Evolutionary conservation across 2,888 invertebrate species (phyloP).

Genomic region (Biston stratarius): DNA sequence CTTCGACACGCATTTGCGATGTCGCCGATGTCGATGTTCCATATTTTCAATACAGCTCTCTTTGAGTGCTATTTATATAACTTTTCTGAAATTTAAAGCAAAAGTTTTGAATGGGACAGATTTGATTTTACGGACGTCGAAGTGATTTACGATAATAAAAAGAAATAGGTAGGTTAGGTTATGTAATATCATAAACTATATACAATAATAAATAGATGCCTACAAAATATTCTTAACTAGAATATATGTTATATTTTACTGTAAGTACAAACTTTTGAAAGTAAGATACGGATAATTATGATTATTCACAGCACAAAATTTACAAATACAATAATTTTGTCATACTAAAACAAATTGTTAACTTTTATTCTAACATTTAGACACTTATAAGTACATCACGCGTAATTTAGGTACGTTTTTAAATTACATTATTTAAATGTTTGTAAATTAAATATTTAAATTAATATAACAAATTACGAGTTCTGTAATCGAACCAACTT

Average conservation of each 20-base stretch:
- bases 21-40: constrained; percentile 60
- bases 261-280: neutral
- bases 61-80: constrained; percentile 66
- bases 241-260: neutral
- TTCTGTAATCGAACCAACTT: neutral
- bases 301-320: too few species aligned
- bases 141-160: constrained; percentile 55
- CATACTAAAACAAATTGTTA: too few species aligned
- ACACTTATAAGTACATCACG: too few species aligned
- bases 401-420: too few species aligned
- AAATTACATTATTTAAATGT: too few species aligned
- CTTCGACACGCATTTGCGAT: constrained; percentile 54
- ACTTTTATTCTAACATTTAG: too few species aligned
- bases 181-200: neutral
- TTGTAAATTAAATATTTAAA: neutral
- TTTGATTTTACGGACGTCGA: constrained; percentile 56
- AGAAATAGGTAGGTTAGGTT: neutral
- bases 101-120: constrained; percentile 63
- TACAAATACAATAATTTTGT: too few species aligned
- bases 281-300: too few species aligned
- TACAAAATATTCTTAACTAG: neutral
- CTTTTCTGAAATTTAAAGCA: constrained; percentile 64
- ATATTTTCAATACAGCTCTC: constrained; percentile 69
- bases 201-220: neutral
- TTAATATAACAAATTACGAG: neutral